Evolutionary conservation across 37 sponge, comb jelly and placozoan genomes (phyloP).

Genomic region (Ephydatia muelleri): DNA sequence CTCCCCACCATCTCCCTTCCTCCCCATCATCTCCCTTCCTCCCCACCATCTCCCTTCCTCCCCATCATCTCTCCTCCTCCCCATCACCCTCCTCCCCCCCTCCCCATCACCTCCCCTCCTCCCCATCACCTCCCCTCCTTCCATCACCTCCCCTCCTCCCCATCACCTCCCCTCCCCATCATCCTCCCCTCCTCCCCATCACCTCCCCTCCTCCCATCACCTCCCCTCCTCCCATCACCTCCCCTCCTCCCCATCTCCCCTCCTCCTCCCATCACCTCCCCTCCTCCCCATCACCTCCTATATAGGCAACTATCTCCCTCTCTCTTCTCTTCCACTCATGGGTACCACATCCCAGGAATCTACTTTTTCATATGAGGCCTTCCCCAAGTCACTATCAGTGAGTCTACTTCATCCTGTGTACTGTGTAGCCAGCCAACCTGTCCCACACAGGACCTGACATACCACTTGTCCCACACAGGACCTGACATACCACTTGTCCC

Average conservation of each 20-base stretch:
- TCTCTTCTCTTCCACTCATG: conserved; percentile 4
- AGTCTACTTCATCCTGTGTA: conserved; percentile 96
- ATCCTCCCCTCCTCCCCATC: no score
- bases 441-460: neutral
- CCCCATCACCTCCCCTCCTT: no score
- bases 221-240: neutral
- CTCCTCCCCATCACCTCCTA: neutral
- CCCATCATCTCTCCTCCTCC: no score
- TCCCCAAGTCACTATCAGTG: conserved; percentile 40
- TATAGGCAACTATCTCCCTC: neutral
- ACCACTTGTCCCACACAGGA: neutral
- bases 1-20: no score
- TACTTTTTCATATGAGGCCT: conserved; percentile 53
- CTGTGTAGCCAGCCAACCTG: conserved; percentile 74
- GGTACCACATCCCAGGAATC: conserved; percentile 62
- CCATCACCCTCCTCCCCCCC: no score
- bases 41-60: no score
- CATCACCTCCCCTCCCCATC: no score
- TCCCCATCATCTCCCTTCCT: no score
- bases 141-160: no score
- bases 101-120: no score
- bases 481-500: neutral
- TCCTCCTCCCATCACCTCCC: no score
- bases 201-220: neutral
- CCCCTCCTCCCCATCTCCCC: no score